These are phyloP conservation scores for Odobenus rosmarus DNA, from an alignment of 2,113 vertebrate species.

Conservation along the genomic window DNA sequence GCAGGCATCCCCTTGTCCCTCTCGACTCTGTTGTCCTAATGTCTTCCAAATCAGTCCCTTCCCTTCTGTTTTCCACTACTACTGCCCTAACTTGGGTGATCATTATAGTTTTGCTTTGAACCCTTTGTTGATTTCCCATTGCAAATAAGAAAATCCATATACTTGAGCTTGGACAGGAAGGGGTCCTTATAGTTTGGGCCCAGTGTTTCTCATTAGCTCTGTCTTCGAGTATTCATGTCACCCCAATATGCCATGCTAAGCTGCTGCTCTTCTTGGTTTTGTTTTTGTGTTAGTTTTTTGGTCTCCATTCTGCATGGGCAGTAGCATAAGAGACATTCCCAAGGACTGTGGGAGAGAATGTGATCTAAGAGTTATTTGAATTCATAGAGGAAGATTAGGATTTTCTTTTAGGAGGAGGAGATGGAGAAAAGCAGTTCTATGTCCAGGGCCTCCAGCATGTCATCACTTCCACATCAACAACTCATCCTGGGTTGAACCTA, in stretches of 20 bases:
- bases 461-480: neutral
- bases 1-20: neutral
- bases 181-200: neutral
- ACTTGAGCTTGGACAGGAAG: neutral
- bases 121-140: conserved; percentile 42
- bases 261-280: neutral
- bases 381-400: neutral
- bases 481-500: neutral
- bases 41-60: conserved; percentile 58
- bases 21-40: conserved; percentile 24
- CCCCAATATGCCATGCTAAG: neutral
- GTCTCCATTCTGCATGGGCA: neutral
- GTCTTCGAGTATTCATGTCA: neutral
- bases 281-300: neutral
- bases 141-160: conserved; percentile 34
- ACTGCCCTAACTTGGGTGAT: conserved; percentile 11
- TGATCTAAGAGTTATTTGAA: neutral
- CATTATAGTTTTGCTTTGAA: conserved; percentile 39
- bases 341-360: neutral
- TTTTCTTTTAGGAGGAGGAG: neutral
- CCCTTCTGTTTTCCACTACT: conserved; percentile 6
- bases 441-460: neutral
- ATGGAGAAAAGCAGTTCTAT: neutral
- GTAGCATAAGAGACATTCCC: neutral
- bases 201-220: neutral